phyloP scores from a whole-genome alignment of 2,888 invertebrate genomes.

The Bellardia bayeri region DNA sequence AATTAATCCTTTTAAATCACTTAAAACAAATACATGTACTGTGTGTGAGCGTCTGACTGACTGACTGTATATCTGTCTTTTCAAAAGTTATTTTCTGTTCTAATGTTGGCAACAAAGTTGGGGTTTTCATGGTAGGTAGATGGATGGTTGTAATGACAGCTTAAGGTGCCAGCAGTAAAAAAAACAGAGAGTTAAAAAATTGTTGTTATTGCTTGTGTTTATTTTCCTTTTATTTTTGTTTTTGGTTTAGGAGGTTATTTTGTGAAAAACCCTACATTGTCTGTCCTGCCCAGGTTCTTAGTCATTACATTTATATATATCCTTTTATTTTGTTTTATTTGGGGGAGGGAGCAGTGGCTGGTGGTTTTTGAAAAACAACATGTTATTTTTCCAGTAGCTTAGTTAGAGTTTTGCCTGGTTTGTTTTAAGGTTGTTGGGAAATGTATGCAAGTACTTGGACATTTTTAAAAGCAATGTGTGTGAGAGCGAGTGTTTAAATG shows the following conservation, averaged over 20 bases:
- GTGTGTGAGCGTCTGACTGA: not conserved
- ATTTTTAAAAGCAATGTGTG: not conserved
- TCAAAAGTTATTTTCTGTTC: conserved; percentile 24
- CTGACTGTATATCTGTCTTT: not conserved
- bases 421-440: conserved; percentile 5
- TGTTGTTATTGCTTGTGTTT: conserved; percentile 21
- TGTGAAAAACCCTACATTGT: conserved; percentile 7
- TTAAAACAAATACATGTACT: conserved; percentile 29
- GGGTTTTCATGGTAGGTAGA: not conserved
- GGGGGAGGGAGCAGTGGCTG: not conserved
- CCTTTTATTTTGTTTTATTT: conserved; percentile 18
- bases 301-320: not conserved
- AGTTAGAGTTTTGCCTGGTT: conserved; percentile 3
- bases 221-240: not conserved
- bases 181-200: conserved; percentile 33
- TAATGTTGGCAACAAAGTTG: not conserved
- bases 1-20: conserved; percentile 61
- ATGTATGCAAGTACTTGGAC: not conserved
- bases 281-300: conserved; percentile 23
- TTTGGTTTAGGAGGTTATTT: conserved; percentile 9
- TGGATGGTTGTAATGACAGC: conserved; percentile 45
- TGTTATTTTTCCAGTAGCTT: conserved; percentile 25
- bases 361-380: conserved; percentile 2
- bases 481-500: not conserved
- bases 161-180: not conserved